These are phyloP conservation scores for Graphium colonna DNA, from an alignment of 2,888 invertebrate genomes.

Conservation along the genomic window DNA sequence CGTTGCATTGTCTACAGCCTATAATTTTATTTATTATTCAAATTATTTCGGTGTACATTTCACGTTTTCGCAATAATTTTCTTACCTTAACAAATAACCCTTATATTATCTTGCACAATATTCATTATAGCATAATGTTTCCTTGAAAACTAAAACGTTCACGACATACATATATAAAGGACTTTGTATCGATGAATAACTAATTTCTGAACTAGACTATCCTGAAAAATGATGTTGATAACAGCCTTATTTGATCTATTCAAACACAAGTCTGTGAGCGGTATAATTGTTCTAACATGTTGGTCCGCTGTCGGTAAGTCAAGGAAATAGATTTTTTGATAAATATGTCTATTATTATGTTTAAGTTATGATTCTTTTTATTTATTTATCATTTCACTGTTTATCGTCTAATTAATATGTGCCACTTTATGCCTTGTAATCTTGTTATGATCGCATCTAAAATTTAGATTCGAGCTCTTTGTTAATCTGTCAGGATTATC, in stretches of 20 bases:
- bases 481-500: no score
- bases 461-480: no score
- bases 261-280: conserved; percentile 49
- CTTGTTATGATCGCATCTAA: no score
- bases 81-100: background rate
- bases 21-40: conserved; percentile 20
- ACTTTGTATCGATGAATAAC: background rate
- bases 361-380: no score
- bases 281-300: conserved; percentile 52
- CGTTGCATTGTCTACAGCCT: background rate
- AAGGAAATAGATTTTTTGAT: no score
- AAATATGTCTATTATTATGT: no score
- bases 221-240: conserved; percentile 36
- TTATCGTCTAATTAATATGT: no score
- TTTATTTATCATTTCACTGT: no score
- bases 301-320: conserved; percentile 47
- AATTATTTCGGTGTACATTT: background rate
- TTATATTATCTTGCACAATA: background rate
- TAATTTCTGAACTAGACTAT: conserved; percentile 7
- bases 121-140: background rate
- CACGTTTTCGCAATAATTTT: background rate
- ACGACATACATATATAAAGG: background rate
- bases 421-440: no score
- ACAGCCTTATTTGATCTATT: conserved; percentile 48
- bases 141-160: background rate